Evolutionary conservation across 2,113 vertebrate genomes (phyloP), one percentile per base, ranked within the genome.

Genomic region (Archocentrus centrarchus): DNA sequence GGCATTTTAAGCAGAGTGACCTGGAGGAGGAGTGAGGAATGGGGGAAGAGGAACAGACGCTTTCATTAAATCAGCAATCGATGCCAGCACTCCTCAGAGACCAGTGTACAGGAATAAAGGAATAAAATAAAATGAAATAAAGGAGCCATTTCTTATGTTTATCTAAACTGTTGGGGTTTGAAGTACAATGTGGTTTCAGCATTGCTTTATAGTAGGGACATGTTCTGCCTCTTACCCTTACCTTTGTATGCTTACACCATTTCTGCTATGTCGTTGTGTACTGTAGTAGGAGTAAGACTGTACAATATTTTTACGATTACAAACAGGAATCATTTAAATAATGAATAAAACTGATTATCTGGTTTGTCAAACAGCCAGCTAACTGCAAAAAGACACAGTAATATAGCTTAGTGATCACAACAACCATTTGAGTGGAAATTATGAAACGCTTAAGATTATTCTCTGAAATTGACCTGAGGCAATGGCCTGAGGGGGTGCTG

Each of bases 21-120:
- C 91, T 82, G 90, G 81, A 92, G 86, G 90, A 88, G 91, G 90
- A 94, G 88, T 91, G 92, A 94, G 84, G 91, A 95, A 94, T 89
- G 89, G 91, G 83, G 89, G 75, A 92, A 61, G 83, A 94, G 82
- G 92, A 94, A 91, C 87, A 93, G 90, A 91, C 86, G 82, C 94
- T 94, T 95, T 95, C 93, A 95, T 95, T 95, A 95, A 95, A 94
- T 95, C 93, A 94, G 90, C 93, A 93, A 94, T 96, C 94, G 92
- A 95, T 96, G 93, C 93, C 94, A 92, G 87, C 53, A 60, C 64
- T 92, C 93, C 93, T 91, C 73, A 58, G 94, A 94, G 92, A 90
- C 88, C 81, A 75, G 80, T 39, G 15, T 87, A 53, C 82, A 83
- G 63, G 85, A 92, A 91, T 92, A 92, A 90, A 92, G 86, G 83